These are phyloP conservation scores for Sardinella longiceps DNA, from an alignment of 2,797 vertebrate species.

Conservation along the genomic window DNA sequence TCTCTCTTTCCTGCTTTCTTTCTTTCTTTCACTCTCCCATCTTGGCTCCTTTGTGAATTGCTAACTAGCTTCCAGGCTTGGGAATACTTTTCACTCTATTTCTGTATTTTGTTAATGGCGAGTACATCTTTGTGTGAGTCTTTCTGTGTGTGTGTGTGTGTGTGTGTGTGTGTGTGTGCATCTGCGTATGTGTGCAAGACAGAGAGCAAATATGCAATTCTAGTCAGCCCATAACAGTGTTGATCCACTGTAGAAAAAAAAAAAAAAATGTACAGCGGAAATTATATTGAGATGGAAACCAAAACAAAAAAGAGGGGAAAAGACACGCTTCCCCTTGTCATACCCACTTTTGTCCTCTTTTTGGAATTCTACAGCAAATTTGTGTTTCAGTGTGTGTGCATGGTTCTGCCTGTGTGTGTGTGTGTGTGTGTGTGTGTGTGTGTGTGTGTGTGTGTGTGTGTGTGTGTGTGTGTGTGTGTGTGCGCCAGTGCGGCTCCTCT, in stretches of 20 bases:
- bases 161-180: not conserved
- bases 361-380: not conserved
- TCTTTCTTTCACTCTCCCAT: too few species aligned
- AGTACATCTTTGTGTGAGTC: not conserved
- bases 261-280: not conserved
- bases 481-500: not conserved
- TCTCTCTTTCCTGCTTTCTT: too few species aligned
- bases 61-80: slow-evolving; percentile 33
- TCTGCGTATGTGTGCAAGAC: not conserved
- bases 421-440: slow-evolving; percentile 18
- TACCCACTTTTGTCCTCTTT: not conserved
- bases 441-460: not conserved
- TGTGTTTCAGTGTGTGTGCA: not conserved
- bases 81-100: slow-evolving; percentile 33
- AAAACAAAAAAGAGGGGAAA: not conserved
- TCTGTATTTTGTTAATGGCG: slow-evolving; percentile 13
- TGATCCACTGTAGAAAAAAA: not conserved
- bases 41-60: slow-evolving; percentile 30
- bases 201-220: not conserved
- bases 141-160: not conserved
- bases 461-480: slow-evolving; percentile 5
- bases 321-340: not conserved
- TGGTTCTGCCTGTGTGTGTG: not conserved
- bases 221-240: not conserved
- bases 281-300: not conserved